Evolutionary conservation across 2,888 invertebrate species (phyloP).

Genomic region (Malacosoma neustria): DNA sequence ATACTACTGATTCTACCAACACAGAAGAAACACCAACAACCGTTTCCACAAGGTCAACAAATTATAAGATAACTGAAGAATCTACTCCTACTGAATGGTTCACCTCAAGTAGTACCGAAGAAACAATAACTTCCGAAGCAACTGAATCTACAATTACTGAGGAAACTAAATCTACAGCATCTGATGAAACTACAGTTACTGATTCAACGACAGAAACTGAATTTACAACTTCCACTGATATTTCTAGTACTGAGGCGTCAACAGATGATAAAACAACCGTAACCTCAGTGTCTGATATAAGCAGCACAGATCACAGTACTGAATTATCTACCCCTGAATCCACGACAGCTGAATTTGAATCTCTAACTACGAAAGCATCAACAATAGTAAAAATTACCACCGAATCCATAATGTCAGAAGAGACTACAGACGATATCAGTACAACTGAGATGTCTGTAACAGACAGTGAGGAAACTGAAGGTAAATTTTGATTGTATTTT

Average conservation of each 20-base stretch:
- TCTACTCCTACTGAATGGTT: conserved; percentile 7
- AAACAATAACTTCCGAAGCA: neutral
- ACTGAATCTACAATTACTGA: conserved; percentile 1
- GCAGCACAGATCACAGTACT: too few species aligned
- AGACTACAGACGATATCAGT: neutral
- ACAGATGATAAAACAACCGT: neutral
- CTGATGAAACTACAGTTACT: neutral
- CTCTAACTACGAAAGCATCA: neutral
- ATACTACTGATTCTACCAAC: conserved; percentile 7
- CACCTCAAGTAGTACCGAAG: conserved; percentile 2
- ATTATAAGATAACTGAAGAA: conserved; percentile 11
- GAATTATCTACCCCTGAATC: neutral
- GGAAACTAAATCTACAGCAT: neutral
- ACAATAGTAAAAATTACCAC: neutral
- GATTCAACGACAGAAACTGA: conserved; percentile 6
- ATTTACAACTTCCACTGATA: neutral
- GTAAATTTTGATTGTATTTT: too few species aligned
- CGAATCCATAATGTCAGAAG: neutral
- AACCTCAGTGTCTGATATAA: too few species aligned
- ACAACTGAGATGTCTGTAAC: conserved; percentile 1
- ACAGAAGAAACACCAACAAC: conserved; percentile 14
- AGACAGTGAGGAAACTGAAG: conserved; percentile 4
- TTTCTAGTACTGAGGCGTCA: conserved; percentile 2
- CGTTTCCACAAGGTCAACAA: conserved; percentile 9
- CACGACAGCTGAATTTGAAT: neutral